Percentiles rank a stretch among this genome's conserved stretches.
phyloP scores from a whole-genome alignment of 2,888 invertebrate genomes.

The Muschampia plurimacula region DNA sequence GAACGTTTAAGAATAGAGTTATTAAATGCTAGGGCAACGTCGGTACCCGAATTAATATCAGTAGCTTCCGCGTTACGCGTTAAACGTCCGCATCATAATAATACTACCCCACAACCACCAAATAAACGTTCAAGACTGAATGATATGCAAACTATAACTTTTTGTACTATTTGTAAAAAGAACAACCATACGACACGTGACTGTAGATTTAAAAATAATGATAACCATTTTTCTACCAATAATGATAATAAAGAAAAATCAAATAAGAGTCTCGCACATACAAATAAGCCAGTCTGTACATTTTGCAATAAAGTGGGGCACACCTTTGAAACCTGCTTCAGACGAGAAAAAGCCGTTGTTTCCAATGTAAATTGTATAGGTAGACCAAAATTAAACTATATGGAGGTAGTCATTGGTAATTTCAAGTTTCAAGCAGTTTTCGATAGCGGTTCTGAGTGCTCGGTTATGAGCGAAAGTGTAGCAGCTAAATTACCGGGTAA shows the following conservation, averaged over 20 bases:
- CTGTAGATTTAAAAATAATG: too few relatives aligned
- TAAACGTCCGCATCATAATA: too few relatives aligned
- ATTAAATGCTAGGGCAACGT: not conserved
- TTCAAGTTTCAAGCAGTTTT: not conserved
- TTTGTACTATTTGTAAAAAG: too few relatives aligned
- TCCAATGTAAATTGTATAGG: not conserved
- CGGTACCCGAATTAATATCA: not conserved
- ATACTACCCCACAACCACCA: too few relatives aligned
- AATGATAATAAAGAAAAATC: too few relatives aligned
- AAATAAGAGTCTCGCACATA: not conserved
- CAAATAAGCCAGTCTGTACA: not conserved
- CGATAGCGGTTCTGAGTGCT: not conserved
- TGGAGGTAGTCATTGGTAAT: not conserved
- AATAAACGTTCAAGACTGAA: too few relatives aligned
- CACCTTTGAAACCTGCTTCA: not conserved
- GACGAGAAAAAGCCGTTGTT: not conserved
- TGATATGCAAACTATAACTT: too few relatives aligned
- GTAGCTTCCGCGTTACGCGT: not conserved
- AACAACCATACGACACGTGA: too few relatives aligned
- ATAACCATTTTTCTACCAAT: too few relatives aligned
- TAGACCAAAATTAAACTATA: not conserved
- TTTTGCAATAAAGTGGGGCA: not conserved
- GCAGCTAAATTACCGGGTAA: not conserved
- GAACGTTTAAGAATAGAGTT: constrained; percentile 47
- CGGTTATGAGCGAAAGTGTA: not conserved